These are phyloP conservation scores for Perccottus glenii DNA, from an alignment of 2,113 vertebrate species.

Conservation along the genomic window DNA sequence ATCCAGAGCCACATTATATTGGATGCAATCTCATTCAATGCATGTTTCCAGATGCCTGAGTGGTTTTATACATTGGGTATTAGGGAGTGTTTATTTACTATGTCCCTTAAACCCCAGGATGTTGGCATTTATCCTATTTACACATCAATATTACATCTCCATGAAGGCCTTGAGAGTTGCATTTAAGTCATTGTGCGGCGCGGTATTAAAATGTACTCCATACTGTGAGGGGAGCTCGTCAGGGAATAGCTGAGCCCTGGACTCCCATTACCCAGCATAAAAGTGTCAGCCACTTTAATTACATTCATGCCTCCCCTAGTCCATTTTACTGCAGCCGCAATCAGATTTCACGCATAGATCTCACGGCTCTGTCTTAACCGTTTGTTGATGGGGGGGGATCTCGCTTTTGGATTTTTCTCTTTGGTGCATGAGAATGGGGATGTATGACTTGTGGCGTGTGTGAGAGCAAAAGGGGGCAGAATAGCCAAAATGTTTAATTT, in stretches of 20 bases:
- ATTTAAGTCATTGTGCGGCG: conserved; percentile 95
- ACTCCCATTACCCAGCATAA: conserved; percentile 83
- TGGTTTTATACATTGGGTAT: conserved; percentile 66
- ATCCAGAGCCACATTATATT: background rate
- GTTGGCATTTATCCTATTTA: conserved; percentile 99
- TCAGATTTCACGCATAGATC: conserved; percentile 72
- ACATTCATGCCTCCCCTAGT: conserved; percentile 79
- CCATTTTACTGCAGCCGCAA: conserved; percentile 77
- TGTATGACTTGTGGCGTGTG: conserved; percentile 29
- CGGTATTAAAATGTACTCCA: conserved; percentile 92
- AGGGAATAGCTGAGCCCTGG: conserved; percentile 84
- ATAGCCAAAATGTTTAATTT: too few species aligned
- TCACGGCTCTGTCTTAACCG: conserved; percentile 65
- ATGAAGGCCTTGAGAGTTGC: conserved; percentile 89
- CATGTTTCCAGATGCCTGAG: conserved; percentile 43
- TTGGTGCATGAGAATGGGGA: conserved; percentile 20
- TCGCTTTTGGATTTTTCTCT: conserved; percentile 16
- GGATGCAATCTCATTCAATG: conserved; percentile 9
- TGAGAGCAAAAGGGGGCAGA: background rate
- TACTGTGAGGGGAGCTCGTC: conserved; percentile 85
- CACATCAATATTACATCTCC: conserved; percentile 96
- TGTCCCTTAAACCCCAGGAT: conserved; percentile 86
- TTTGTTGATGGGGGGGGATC: conserved; percentile 36
- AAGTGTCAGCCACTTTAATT: conserved; percentile 82
- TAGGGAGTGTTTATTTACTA: conserved; percentile 84